Conservation (phyloP, 2,113 vertebrate genomes). For the Entosphenus tridentatus region DNA sequence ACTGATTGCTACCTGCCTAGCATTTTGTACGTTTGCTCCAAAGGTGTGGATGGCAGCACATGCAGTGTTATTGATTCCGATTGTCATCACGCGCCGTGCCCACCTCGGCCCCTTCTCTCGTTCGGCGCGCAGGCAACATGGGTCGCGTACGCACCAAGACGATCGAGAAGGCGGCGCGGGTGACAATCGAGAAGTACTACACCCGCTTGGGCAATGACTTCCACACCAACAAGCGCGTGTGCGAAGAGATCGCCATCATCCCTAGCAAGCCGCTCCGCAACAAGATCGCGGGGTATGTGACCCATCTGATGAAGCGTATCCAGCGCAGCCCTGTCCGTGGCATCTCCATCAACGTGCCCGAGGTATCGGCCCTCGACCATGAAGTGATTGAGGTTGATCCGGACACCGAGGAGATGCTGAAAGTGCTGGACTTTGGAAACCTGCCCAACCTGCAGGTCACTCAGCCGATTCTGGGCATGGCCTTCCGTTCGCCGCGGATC, state of each 20-base stretch:
- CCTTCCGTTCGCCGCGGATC: constrained; percentile 44
- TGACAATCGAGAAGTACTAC: constrained; percentile 96
- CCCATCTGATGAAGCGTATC: constrained; percentile 90
- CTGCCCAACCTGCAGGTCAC: constrained; percentile 77
- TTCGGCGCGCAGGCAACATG: constrained; percentile 15
- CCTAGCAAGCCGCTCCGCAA: constrained; percentile 92
- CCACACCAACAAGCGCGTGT: constrained; percentile 92
- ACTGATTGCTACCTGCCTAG: no score
- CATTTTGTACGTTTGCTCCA: no score
- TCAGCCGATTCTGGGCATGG: constrained; percentile 61
- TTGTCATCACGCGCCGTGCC: no score
- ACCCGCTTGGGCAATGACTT: constrained; percentile 86
- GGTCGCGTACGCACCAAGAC: constrained; percentile 79
- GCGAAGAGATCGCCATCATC: constrained; percentile 93
- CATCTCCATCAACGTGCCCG: constrained; percentile 83
- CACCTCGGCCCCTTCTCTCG: no score
- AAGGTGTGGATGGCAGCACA: no score
- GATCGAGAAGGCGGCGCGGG: constrained; percentile 79
- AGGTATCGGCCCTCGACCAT: constrained; percentile 88
- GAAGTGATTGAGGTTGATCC: constrained; percentile 89
- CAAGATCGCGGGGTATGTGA: constrained; percentile 91
- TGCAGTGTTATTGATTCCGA: no score
- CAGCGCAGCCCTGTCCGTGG: constrained; percentile 74
- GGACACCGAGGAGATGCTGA: constrained; percentile 93
- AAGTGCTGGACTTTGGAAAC: constrained; percentile 75